Percentiles rank a stretch among this genome's conserved stretches.
Conservation (phyloP, 2,797 vertebrate species). For the Streptopelia turtur region DNA sequence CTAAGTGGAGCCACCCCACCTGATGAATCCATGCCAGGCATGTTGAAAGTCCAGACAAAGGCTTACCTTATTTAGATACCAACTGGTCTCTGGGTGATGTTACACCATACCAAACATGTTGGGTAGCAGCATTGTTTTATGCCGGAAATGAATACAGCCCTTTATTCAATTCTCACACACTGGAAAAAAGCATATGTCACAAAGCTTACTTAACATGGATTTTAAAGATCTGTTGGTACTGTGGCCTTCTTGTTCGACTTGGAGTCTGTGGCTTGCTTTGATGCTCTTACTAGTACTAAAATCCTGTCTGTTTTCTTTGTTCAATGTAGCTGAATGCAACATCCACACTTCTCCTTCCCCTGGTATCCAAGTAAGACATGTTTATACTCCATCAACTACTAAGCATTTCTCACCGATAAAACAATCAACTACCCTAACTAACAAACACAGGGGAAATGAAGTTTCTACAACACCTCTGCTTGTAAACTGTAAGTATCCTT, state of each 20-base stretch:
- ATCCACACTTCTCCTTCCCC: constrained; percentile 97
- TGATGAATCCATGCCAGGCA: background rate
- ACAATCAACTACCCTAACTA: constrained; percentile 97
- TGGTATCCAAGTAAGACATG: constrained; percentile 96
- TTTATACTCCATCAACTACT: constrained; percentile 97
- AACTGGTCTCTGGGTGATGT: background rate
- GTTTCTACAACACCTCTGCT: constrained; percentile 95
- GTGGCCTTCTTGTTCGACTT: background rate
- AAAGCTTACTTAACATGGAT: background rate
- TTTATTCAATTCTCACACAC: background rate
- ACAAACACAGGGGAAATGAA: constrained; percentile 98
- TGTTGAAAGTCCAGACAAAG: background rate
- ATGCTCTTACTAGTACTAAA: constrained; percentile 25
- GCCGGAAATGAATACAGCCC: background rate
- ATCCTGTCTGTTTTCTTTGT: constrained; percentile 40
- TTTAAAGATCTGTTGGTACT: background rate
- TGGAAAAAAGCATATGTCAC: background rate
- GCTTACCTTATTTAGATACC: background rate
- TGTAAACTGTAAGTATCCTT: constrained; percentile 90
- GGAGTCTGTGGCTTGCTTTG: background rate
- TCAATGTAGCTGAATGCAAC: constrained; percentile 91
- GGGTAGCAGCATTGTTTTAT: background rate
- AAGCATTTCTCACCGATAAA: constrained; percentile 99
- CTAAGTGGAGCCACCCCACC: background rate
- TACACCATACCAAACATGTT: fast-evolving